Conservation (phyloP, 1,140 invertebrate species). For the Anastatus disparis region DNA sequence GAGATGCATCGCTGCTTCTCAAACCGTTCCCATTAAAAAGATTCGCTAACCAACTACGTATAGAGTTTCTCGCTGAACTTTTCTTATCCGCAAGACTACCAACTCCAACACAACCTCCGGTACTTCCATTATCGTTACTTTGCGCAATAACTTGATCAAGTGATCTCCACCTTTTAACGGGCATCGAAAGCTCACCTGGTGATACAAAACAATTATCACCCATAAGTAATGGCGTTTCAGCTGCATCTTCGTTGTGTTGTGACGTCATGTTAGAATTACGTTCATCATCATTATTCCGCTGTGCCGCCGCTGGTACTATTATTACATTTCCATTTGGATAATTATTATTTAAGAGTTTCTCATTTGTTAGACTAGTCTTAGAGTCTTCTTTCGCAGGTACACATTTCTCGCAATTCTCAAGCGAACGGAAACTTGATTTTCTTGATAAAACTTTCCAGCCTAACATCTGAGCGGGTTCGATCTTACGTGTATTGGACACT, state of each 20-base stretch:
- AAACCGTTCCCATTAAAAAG: conserved; percentile 75
- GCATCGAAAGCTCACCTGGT: conserved; percentile 65
- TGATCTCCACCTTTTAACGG: conserved; percentile 80
- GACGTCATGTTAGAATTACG: too few relatives aligned
- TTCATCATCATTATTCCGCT: too few relatives aligned
- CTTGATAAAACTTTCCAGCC: conserved; percentile 47
- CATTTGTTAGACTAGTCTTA: conserved; percentile 58
- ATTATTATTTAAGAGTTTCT: conserved; percentile 68
- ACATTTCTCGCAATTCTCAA: conserved; percentile 66
- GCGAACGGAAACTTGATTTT: conserved; percentile 55
- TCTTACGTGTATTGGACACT: conserved; percentile 35
- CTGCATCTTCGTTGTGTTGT: conserved; percentile 54
- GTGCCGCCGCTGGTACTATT: neutral
- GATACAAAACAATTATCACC: conserved; percentile 59
- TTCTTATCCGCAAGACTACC: conserved; percentile 65
- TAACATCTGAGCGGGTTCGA: conserved; percentile 35
- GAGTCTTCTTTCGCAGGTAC: conserved; percentile 48
- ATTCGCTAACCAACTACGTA: conserved; percentile 76
- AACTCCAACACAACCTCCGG: conserved; percentile 49
- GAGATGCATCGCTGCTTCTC: conserved; percentile 72
- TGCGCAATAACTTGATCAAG: conserved; percentile 73
- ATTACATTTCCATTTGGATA: conserved; percentile 67
- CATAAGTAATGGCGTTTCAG: conserved; percentile 69
- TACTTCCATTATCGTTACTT: neutral
- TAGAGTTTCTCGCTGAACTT: conserved; percentile 66